These are phyloP conservation scores for Malurus melanocephalus DNA, from an alignment of 2,113 vertebrate genomes.

Conservation along the genomic window DNA sequence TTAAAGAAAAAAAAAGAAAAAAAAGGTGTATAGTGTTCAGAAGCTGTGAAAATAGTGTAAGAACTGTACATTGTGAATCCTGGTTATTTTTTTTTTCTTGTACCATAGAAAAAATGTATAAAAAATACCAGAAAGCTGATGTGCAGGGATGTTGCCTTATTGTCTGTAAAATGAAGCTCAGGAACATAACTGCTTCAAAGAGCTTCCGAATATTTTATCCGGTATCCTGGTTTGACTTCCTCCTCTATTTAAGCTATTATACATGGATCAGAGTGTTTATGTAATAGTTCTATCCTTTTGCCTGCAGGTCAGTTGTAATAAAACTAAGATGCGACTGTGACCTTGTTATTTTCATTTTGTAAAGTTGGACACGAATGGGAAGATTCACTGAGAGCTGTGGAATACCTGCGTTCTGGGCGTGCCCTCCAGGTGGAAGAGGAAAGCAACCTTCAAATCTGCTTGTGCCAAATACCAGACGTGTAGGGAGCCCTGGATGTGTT, in stretches of 20 bases:
- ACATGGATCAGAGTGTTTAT: constrained; percentile 80
- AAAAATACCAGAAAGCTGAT: constrained; percentile 75
- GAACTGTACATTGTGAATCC: constrained; percentile 82
- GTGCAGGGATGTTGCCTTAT: constrained; percentile 85
- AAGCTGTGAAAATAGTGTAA: constrained; percentile 84
- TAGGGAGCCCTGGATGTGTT: not conserved
- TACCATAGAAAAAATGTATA: constrained; percentile 81
- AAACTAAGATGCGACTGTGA: constrained; percentile 77
- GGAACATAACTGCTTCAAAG: constrained; percentile 73
- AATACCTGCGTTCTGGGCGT: not conserved
- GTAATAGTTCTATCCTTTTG: constrained; percentile 79
- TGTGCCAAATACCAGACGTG: not conserved
- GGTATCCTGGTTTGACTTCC: constrained; percentile 74
- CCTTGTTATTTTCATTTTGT: constrained; percentile 76
- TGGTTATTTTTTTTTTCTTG: constrained; percentile 70
- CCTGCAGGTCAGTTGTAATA: constrained; percentile 87
- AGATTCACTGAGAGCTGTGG: not conserved
- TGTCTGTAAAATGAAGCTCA: constrained; percentile 80
- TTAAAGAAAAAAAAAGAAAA: constrained; percentile 69
- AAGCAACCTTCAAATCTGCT: not conserved
- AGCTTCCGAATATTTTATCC: constrained; percentile 78
- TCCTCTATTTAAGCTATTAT: constrained; percentile 81
- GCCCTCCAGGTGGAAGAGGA: not conserved
- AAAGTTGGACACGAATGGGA: constrained; percentile 55
- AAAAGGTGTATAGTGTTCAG: constrained; percentile 86